Evolutionary conservation across 2,797 vertebrate genomes (phyloP), one percentile per base, ranked within the genome.

Genomic region (Carduelis carduelis): DNA sequence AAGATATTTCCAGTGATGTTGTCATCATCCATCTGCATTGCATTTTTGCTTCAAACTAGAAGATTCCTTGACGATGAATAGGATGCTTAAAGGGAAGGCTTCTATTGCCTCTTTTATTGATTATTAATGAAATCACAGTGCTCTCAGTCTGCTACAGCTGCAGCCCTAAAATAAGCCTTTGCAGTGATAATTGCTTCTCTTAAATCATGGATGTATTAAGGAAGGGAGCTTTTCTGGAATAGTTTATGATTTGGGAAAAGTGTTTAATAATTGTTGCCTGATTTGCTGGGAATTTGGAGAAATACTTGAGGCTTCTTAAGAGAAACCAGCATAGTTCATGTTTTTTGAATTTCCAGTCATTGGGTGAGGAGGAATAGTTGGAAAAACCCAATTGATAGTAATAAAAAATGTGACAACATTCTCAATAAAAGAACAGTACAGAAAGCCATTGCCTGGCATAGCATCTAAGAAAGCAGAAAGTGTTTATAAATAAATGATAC

Each of bases 111-210:
- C 68, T 95, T 90, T 95, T 93, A 93, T 90, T 93, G 92, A 81
- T 96, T 95, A 92, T 91, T 93, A 93, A 95, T 85, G 83, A 92
- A 93, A 93, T 85, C 82, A 76, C 88, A 81, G 66, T 34, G 49
- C 26, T 78, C 74, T 87, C 82, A 90, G 39, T 69, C 74, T 79
- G 61, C 81, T 83, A 76, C 83, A 93, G 46, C 69, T 77, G 79
- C 85, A 87, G 37, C 24, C 32, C 72, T 94, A 95, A 95, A 96
- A 88, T 92, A 94, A 94, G 41, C 46, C 41, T 79, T 89, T 69
- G 53, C 39, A 71, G 46, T 76, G 61, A 71, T 82, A 95, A 95
- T 81, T 70, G 34, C 46, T 74, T 83, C 71, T 82, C 76, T 89
- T 95, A 95, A 91, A 92, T 76, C 64, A 68, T 30, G 35, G 71